Percentiles rank a stretch among this genome's conserved stretches.
Conservation (phyloP, 23 tunicate species). For the Oikopleura dioica region DNA sequence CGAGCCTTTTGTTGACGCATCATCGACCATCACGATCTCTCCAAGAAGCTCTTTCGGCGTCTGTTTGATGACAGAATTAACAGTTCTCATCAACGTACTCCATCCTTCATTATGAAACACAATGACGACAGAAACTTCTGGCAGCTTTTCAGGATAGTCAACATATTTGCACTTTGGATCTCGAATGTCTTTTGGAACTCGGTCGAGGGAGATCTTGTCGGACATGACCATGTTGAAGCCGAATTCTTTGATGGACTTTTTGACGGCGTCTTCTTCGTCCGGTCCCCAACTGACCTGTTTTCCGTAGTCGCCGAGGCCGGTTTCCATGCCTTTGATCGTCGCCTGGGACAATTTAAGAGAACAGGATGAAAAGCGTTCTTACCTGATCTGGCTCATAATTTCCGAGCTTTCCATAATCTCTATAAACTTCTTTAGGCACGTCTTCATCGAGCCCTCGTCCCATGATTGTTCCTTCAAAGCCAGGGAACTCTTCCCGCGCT, state of each 20-base stretch:
- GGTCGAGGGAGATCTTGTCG: constrained; percentile 78
- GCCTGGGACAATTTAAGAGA: too few relatives aligned
- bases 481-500: not conserved
- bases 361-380: too few relatives aligned
- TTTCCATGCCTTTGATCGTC: not conserved
- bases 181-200: constrained; percentile 29
- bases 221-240: constrained; percentile 89
- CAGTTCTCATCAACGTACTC: constrained; percentile 70
- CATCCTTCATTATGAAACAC: constrained; percentile 99
- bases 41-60: constrained; percentile 47
- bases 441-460: not conserved
- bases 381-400: not conserved
- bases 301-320: constrained; percentile 98
- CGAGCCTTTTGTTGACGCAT: constrained; percentile 40
- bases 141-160: constrained; percentile 41
- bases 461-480: not conserved
- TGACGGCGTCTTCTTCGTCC: constrained; percentile 38
- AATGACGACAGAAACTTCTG: constrained; percentile 45
- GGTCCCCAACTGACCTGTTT: constrained; percentile 21
- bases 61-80: constrained; percentile 66
- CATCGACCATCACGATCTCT: constrained; percentile 81
- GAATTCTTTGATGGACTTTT: constrained; percentile 71
- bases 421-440: not conserved
- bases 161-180: not conserved
- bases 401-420: not conserved